These are phyloP conservation scores for Rhadinocentrus ornatus DNA, from an alignment of 2,797 vertebrate species.

Conservation along the genomic window DNA sequence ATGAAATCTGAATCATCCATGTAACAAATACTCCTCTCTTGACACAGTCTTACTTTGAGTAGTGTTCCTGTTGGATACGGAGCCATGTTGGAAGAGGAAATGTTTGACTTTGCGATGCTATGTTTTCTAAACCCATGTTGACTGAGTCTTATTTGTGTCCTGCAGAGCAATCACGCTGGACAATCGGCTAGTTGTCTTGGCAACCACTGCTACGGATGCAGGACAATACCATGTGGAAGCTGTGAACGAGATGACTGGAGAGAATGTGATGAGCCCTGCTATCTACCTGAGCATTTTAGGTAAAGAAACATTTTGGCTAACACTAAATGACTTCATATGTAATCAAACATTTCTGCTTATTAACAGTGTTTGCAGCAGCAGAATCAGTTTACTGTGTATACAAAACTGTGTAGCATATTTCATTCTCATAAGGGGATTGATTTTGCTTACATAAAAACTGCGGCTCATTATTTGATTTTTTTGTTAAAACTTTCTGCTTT, in stretches of 20 bases:
- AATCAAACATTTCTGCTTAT: conserved; percentile 1
- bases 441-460: conserved; percentile 9
- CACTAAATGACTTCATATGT: background rate
- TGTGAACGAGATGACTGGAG: conserved; percentile 93
- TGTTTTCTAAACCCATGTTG: conserved; percentile 40
- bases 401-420: background rate
- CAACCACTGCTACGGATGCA: conserved; percentile 87
- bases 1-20: conserved; percentile 61
- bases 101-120: conserved; percentile 8
- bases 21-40: conserved; percentile 48
- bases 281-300: conserved; percentile 88
- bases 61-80: conserved; percentile 16
- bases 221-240: conserved; percentile 93
- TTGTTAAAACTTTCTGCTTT: conserved; percentile 6
- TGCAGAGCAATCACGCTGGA: conserved; percentile 92
- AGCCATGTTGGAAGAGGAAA: background rate
- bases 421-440: conserved; percentile 3
- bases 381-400: background rate
- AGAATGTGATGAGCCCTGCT: conserved; percentile 89
- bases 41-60: conserved; percentile 44
- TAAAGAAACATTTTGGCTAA: conserved; percentile 52
- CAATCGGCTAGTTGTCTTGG: conserved; percentile 94
- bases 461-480: background rate
- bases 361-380: background rate
- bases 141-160: conserved; percentile 43